A percentile compares a stretch with the other conserved stretches of the same genome.
Evolutionary conservation across 2,888 invertebrate genomes (phyloP).

Genomic region (Fissipunctia ypsillon): DNA sequence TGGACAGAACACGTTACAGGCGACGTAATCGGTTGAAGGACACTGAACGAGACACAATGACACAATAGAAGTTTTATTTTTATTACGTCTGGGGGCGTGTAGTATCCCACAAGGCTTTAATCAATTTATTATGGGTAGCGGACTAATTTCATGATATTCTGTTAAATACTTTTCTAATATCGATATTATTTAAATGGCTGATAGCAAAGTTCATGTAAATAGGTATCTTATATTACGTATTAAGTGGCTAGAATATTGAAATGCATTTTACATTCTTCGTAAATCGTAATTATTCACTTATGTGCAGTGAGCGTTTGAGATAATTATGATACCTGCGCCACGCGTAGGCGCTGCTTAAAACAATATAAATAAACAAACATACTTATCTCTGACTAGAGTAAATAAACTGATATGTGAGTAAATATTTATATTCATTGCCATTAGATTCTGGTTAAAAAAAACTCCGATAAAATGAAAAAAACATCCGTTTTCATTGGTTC

Average conservation of each 20-base stretch:
- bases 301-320: not conserved
- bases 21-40: not conserved
- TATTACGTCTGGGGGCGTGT: too few relatives aligned
- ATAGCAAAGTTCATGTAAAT: not conserved
- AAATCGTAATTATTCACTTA: too few relatives aligned
- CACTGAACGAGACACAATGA: not conserved
- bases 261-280: not conserved
- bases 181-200: not conserved
- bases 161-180: not conserved
- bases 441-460: not conserved
- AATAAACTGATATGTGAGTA: conserved; percentile 21
- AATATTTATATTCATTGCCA: conserved; percentile 2
- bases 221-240: not conserved
- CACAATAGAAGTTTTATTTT: too few relatives aligned
- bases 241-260: not conserved
- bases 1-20: not conserved
- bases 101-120: not conserved
- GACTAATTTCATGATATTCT: not conserved
- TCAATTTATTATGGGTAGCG: not conserved
- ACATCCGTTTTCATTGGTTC: not conserved
- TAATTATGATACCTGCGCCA: not conserved
- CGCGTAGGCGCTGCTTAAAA: not conserved
- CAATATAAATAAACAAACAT: not conserved
- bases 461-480: not conserved
- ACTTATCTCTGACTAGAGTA: conserved; percentile 1